Percentiles rank a stretch among this genome's conserved stretches.
phyloP scores from a whole-genome alignment of 2,888 invertebrate genomes.

The Gortyna flavago region DNA sequence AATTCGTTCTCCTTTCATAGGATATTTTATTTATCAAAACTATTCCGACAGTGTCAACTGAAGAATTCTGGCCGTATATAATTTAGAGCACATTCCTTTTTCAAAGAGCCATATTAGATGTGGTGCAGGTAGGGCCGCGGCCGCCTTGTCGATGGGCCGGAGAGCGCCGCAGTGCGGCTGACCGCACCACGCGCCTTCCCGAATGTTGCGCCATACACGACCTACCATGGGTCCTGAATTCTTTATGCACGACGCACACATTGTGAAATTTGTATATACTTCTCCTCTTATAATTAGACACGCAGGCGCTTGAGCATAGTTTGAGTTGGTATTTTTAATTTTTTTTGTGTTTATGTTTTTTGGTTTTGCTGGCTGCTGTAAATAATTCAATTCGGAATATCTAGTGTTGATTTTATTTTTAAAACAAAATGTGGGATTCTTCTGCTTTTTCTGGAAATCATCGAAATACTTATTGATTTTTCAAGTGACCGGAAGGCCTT shows the following conservation, averaged over 20 bases:
- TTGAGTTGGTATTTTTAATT: slow-evolving; percentile 32
- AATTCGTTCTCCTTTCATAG: not conserved
- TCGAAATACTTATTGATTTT: not conserved
- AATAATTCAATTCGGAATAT: not conserved
- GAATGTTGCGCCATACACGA: slow-evolving; percentile 56
- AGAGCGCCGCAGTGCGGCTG: slow-evolving; percentile 61
- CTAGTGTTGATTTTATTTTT: not conserved
- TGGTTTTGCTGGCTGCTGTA: not conserved
- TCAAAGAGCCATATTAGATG: slow-evolving; percentile 56
- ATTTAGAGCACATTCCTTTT: slow-evolving; percentile 55
- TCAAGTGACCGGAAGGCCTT: not conserved
- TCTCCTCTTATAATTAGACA: slow-evolving; percentile 48
- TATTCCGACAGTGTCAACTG: slow-evolving; percentile 39
- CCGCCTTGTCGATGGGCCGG: slow-evolving; percentile 48
- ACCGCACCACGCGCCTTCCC: slow-evolving; percentile 55
- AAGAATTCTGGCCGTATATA: slow-evolving; percentile 44
- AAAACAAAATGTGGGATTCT: not conserved
- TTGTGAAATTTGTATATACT: slow-evolving; percentile 56
- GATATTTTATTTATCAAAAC: slow-evolving; percentile 44
- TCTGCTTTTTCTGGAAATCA: not conserved
- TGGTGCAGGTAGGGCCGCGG: slow-evolving; percentile 65
- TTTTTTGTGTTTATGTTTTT: slow-evolving; percentile 9
- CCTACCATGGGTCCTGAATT: slow-evolving; percentile 58
- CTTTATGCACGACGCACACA: slow-evolving; percentile 59
- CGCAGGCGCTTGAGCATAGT: slow-evolving; percentile 14